Base-by-base conservation (phyloP, 2,888 invertebrate species). In the Beris morrisii region DNA sequence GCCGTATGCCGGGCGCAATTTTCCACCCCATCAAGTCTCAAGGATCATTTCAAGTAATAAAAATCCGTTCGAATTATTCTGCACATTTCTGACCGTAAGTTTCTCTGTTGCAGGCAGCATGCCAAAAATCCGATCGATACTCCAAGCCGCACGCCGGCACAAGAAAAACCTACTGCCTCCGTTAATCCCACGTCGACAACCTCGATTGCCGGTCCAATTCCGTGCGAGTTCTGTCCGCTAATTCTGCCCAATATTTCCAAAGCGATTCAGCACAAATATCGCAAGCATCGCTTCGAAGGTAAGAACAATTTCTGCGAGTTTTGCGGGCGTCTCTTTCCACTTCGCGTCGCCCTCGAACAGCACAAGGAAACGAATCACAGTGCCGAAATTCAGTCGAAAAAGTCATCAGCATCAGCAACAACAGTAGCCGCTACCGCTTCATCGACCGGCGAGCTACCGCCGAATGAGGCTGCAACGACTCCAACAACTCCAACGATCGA, bases 261-360 rank as follows among this genome's bases (percentile, higher is more conserved):
- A 69, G 87, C 87, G 4, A 87, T 88, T 72, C 85, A 86, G 72
- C 88, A 88, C 79, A 87, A 87, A 77, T 87, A 86, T 75, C 85
- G 85, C 74, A 82, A 85, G 70, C 88, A 88, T 80, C 86, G 86
- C 2, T 83, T 85, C 69, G 85, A 84, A 74, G 84, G 84, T 54
- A 82, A 84, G 28, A 88, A 87, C 75, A 84, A 87, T 76, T 88
- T 86, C 76, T 88, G 88, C 69, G 83, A 84, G 31, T 84, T 85
- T 80, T 88, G 88, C 75, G 88, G 88, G 7, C 87, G 86, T 82
- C 84, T 87, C 64, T 88, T 88, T 75, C 87, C 88, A 9, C 80
- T 88, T 75, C 87, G 87, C 82, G 84, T 85, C 28, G 67, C 69
- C 2, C 28, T 71, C 28, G 53, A 65, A 9, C 63, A 68, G 38